phyloP scores from a whole-genome alignment of 2,888 invertebrate species.

The Nyleta sp. region DNA sequence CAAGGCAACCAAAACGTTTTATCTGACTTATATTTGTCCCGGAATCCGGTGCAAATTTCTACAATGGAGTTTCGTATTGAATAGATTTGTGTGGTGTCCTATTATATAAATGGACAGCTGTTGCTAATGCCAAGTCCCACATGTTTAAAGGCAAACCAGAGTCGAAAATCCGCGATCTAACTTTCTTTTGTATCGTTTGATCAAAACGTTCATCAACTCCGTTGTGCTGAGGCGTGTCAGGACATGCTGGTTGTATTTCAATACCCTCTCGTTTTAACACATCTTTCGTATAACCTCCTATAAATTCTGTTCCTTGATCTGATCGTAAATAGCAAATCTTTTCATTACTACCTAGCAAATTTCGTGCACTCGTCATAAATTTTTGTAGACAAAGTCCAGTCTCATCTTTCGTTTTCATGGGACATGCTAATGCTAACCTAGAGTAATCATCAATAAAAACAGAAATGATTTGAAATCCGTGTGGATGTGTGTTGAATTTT shows the following conservation, averaged over 20 bases:
- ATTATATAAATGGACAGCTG: not conserved
- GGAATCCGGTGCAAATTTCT: not conserved
- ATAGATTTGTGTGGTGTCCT: not conserved
- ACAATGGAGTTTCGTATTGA: not conserved
- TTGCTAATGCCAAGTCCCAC: not conserved
- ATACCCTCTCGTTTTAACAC: conserved; percentile 13
- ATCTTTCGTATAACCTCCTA: conserved; percentile 14
- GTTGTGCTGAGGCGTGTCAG: conserved; percentile 5
- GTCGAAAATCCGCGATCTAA: not conserved
- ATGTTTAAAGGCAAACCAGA: not conserved
- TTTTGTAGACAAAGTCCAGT: conserved; percentile 18
- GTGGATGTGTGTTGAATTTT: conserved; percentile 61
- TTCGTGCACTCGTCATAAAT: conserved; percentile 61
- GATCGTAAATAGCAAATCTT: conserved; percentile 62
- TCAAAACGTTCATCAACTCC: conserved; percentile 1
- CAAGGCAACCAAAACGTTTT: not conserved
- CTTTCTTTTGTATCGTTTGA: conserved; percentile 7
- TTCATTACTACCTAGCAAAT: conserved; percentile 60
- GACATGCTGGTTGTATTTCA: conserved; percentile 26
- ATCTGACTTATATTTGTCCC: not conserved
- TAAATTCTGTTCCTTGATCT: conserved; percentile 18
- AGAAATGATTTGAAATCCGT: conserved; percentile 54
- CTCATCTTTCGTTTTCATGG: conserved; percentile 44
- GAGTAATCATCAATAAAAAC: conserved; percentile 62
- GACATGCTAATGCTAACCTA: conserved; percentile 67